A percentile compares a stretch with the other conserved stretches of the same genome.
Evolutionary conservation across 2,888 invertebrate species (phyloP).

Genomic region (Ernsta delagoae): DNA sequence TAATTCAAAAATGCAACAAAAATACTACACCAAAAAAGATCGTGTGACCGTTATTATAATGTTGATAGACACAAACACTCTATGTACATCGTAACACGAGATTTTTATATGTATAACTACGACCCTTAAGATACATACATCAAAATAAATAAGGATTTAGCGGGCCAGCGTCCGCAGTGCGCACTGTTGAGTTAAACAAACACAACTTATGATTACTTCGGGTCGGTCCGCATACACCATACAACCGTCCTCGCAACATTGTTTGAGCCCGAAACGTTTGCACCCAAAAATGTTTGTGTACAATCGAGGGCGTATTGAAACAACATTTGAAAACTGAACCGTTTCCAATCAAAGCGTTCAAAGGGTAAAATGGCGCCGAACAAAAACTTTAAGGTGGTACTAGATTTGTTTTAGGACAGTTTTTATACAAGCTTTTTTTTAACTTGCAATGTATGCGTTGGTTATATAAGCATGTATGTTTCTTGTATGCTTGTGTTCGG

Average conservation of each 20-base stretch:
- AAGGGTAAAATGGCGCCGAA: constrained; percentile 21
- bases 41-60: no score
- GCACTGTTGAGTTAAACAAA: constrained; percentile 1
- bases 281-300: constrained; percentile 10
- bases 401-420: not conserved
- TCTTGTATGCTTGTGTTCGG: no score
- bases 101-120: no score
- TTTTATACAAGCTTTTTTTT: not conserved
- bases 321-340: constrained; percentile 19
- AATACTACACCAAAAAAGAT: no score
- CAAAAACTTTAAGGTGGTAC: constrained; percentile 5
- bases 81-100: no score
- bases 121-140: no score
- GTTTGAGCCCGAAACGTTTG: constrained; percentile 28
- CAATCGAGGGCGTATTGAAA: constrained; percentile 24
- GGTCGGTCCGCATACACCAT: not conserved
- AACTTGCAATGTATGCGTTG: not conserved
- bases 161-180: not conserved
- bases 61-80: no score
- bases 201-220: constrained; percentile 9
- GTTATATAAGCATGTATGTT: no score
- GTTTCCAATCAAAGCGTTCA: constrained; percentile 31
- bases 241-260: constrained; percentile 7
- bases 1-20: no score
- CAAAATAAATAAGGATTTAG: not conserved